Conservation (phyloP, 2,888 invertebrate genomes). For the Hartigia nigra region DNA sequence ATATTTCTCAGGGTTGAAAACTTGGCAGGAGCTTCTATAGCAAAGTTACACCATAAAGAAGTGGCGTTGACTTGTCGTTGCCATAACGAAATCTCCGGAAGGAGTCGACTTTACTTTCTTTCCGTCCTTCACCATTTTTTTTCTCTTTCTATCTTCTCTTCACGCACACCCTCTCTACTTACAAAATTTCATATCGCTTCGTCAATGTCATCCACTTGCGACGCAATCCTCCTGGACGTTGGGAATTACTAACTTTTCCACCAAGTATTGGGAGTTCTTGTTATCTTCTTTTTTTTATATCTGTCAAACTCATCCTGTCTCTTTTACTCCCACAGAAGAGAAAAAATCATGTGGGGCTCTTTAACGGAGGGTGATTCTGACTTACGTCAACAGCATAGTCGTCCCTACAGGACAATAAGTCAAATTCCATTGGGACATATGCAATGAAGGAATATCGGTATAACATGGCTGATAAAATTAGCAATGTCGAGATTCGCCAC, state of each 20-base stretch:
- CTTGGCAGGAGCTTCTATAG: neutral
- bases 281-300: neutral
- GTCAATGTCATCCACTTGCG: neutral
- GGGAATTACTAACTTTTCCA: neutral
- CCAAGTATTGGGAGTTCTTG: neutral
- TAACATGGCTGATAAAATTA: neutral
- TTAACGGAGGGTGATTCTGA: neutral
- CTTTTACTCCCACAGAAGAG: neutral
- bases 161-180: neutral
- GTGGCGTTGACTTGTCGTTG: neutral
- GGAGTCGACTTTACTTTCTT: neutral
- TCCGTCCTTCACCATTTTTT: neutral
- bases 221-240: neutral
- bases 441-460: neutral
- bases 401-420: neutral
- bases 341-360: neutral
- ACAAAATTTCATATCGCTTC: neutral
- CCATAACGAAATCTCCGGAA: neutral
- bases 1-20: neutral
- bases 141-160: neutral
- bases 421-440: neutral
- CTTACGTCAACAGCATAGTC: neutral
- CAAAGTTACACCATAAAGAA: neutral
- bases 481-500: neutral
- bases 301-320: neutral